Base-by-base conservation (phyloP, 2,888 invertebrate genomes). In the Sarcophaga rosellei region DNA sequence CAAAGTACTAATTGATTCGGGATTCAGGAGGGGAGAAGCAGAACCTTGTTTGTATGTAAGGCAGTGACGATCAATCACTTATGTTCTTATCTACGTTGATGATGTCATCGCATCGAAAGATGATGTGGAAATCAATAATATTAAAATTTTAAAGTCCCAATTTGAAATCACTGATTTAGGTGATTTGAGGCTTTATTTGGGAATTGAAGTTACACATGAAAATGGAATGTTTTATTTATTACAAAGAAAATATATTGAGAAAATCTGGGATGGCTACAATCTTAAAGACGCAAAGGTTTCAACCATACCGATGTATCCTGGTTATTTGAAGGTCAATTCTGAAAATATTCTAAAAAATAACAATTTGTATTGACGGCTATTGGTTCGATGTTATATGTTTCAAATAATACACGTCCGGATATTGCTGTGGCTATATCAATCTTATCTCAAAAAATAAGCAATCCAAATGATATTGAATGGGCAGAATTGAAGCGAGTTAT, bases 31-130 rank as follows among this genome's bases (percentile, higher is more conserved):
- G 59, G 25, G 68, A 23, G 25, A 63, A 15, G 69, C 53, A 3
- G 70, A 81, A 17, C 17, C 15, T 25, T 76, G 81, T 25, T 63
- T 81, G 10, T 74, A 35, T 57, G 5, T 68, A 45, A 23, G 59
- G 23, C 8, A 20, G 21, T n/a, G 53, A n/a, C 5, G 25, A 66
- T 6, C n/a, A 17, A 35, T 57, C 4, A 17, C 45, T 15, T 74
- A 68, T 45, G 23, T 81, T 20, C 25, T 81, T 12, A 53, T 81
- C 15, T 80, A 73, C 21, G 70, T 73, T 15, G 80, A 80, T 35
- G 80, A 79, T 12, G 69, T 72, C 23, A 23, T 23, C 23, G 23
- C 23, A 2, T 23, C 23, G 23, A 23, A 23, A 23, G 4, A 23
- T 23, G 3, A 23, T 23, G 23, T 23, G 23, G 23, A 23, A 23